Conservation (phyloP, 2,797 vertebrate genomes). For the Euphonia xanthogaster region DNA sequence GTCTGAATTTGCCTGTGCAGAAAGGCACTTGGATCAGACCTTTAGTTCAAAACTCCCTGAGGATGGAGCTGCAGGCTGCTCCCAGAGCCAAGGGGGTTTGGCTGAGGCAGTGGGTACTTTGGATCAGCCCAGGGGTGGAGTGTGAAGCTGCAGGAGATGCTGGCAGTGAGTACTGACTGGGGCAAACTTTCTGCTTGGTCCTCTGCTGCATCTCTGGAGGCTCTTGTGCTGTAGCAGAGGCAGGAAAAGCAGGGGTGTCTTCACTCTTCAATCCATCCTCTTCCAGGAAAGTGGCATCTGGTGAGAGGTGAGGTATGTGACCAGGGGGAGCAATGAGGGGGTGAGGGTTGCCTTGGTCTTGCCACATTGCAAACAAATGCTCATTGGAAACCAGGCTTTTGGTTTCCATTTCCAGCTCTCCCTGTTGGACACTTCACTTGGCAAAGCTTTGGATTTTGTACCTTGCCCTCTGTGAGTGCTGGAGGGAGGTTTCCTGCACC, state of each 20-base stretch:
- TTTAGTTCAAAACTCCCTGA: not conserved
- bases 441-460: not conserved
- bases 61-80: not conserved
- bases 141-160: not conserved
- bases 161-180: not conserved
- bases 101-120: not conserved
- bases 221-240: not conserved
- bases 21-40: not conserved
- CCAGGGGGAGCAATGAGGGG: not conserved
- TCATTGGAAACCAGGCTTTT: not conserved
- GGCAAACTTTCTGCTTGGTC: not conserved
- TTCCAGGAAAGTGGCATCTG: not conserved
- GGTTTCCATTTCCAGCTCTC: not conserved
- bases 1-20: not conserved
- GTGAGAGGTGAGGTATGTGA: not conserved
- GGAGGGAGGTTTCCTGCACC: rapidly evolving
- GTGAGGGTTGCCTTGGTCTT: not conserved
- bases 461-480: not conserved
- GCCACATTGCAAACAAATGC: not conserved
- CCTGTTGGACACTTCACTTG: not conserved
- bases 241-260: not conserved
- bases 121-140: not conserved
- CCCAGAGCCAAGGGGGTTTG: not conserved
- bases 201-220: not conserved
- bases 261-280: not conserved